Evolutionary conservation across 2,888 invertebrate genomes (phyloP).

Genomic region (Acanthosoma haemorrhoidale): DNA sequence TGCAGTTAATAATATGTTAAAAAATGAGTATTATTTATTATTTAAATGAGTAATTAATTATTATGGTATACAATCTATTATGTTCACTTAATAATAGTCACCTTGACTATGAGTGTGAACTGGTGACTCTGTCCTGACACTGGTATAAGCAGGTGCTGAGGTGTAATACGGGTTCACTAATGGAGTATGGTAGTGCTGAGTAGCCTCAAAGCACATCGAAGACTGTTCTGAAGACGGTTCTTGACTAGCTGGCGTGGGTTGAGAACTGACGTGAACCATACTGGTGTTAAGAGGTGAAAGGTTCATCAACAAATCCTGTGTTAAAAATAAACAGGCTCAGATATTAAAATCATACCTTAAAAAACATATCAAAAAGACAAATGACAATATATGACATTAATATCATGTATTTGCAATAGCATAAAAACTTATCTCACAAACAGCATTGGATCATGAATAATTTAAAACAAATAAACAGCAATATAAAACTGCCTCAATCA

Average conservation of each 20-base stretch:
- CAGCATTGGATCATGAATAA: too few relatives aligned
- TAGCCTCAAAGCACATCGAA: conserved; percentile 49
- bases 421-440: too few relatives aligned
- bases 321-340: conserved; percentile 33
- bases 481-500: too few relatives aligned
- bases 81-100: background rate
- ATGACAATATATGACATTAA: too few relatives aligned
- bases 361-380: too few relatives aligned
- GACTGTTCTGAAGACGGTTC: conserved; percentile 46
- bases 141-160: conserved; percentile 47
- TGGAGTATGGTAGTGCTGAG: conserved; percentile 50
- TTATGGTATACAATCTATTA: background rate
- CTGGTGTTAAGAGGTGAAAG: conserved; percentile 51
- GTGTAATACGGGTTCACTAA: conserved; percentile 53
- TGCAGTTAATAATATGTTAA: background rate
- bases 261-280: conserved; percentile 45
- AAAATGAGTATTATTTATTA: background rate
- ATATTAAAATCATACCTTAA: too few relatives aligned
- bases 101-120: background rate
- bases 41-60: background rate
- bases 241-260: conserved; percentile 46
- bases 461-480: too few relatives aligned
- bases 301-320: conserved; percentile 55
- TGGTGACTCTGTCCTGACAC: conserved; percentile 42
- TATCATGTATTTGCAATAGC: too few relatives aligned